Conservation (phyloP, 2,888 invertebrate genomes). For the Agrotis ipsilon region DNA sequence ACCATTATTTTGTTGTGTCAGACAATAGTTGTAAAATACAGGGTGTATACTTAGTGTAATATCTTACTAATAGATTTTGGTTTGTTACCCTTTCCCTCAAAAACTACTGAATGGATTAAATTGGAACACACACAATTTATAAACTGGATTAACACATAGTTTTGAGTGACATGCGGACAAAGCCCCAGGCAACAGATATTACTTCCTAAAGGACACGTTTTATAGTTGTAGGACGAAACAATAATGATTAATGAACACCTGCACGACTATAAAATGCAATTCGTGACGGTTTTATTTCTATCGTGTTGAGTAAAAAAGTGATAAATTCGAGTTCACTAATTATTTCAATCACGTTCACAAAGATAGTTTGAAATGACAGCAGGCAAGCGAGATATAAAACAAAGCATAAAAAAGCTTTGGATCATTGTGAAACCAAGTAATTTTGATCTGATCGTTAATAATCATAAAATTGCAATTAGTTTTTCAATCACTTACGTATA, state of each 20-base stretch:
- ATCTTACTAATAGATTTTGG: no score
- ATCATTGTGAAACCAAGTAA: conserved; percentile 39
- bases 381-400: conserved; percentile 30
- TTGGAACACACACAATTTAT: no score
- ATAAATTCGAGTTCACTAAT: conserved; percentile 47
- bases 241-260: conserved; percentile 81
- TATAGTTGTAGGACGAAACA: conserved; percentile 59
- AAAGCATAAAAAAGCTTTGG: neutral
- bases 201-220: conserved; percentile 13
- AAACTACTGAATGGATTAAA: no score
- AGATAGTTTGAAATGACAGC: conserved; percentile 27
- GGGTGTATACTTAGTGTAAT: no score
- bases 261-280: conserved; percentile 72
- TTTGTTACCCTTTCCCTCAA: no score
- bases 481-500: conserved; percentile 36
- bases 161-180: no score
- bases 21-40: no score
- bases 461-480: conserved; percentile 10
- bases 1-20: conserved; percentile 9
- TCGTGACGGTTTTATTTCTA: conserved; percentile 66
- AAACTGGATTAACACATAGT: no score
- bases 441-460: conserved; percentile 30
- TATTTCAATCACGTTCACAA: conserved; percentile 51
- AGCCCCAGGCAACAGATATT: neutral
- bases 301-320: conserved; percentile 51